phyloP scores from a whole-genome alignment of 1,140 invertebrate species.

The Arctopsyche grandis region DNA sequence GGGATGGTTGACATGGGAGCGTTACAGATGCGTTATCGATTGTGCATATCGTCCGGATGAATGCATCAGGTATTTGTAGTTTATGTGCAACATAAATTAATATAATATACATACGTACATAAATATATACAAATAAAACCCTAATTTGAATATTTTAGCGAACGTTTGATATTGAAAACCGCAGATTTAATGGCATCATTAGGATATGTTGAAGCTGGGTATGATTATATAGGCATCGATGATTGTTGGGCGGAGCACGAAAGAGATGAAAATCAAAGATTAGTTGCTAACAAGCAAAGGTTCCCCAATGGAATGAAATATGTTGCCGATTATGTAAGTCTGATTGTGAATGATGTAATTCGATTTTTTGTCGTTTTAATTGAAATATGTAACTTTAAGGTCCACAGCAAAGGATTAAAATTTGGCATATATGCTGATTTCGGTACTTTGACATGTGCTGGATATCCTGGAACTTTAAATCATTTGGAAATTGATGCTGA shows the following conservation, averaged over 20 bases:
- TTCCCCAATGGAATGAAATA: conserved; percentile 87
- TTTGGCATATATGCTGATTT: conserved; percentile 92
- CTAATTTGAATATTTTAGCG: conserved; percentile 67
- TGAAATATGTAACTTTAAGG: background rate
- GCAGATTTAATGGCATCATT: conserved; percentile 81
- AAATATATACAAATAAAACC: background rate
- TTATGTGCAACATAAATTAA: background rate
- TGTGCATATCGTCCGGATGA: conserved; percentile 75
- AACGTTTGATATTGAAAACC: conserved; percentile 80
- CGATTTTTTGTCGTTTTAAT: background rate
- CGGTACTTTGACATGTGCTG: conserved; percentile 84
- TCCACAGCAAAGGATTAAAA: conserved; percentile 80
- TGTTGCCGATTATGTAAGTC: conserved; percentile 83
- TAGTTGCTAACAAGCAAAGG: conserved; percentile 79
- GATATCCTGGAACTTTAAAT: conserved; percentile 84
- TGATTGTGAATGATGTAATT: background rate
- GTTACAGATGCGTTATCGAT: conserved; percentile 77
- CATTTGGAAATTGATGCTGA: conserved; percentile 81
- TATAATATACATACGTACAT: background rate
- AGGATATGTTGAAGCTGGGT: conserved; percentile 83
- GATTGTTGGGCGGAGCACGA: conserved; percentile 86
- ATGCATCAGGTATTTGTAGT: conserved; percentile 69
- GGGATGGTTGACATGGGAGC: conserved; percentile 83
- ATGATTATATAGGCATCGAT: conserved; percentile 88
- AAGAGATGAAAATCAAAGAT: conserved; percentile 71